Percentiles rank a stretch among this genome's conserved stretches.
These are phyloP conservation scores for Pyxicephalus adspersus DNA, from an alignment of 2,113 vertebrate species.

Conservation along the genomic window DNA sequence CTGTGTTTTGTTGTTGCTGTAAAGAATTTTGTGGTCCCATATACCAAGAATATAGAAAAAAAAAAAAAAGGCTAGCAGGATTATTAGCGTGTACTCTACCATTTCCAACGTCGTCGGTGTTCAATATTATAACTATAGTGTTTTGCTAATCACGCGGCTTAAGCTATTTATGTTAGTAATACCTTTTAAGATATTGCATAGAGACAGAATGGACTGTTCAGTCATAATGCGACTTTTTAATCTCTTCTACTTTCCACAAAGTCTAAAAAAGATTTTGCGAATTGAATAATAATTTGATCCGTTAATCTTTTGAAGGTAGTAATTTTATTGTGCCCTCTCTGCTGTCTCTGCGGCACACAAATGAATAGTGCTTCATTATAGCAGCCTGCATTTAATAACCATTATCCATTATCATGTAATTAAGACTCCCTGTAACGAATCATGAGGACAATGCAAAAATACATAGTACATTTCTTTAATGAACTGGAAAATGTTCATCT, in stretches of 20 bases:
- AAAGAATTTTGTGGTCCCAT: too few relatives aligned
- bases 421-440: conserved; percentile 98
- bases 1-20: too few relatives aligned
- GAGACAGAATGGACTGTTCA: conserved; percentile 80
- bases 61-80: too few relatives aligned
- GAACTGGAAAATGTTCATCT: conserved; percentile 99
- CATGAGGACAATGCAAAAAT: conserved; percentile 95
- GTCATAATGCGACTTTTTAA: conserved; percentile 89
- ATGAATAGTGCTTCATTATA: conserved; percentile 99
- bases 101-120: background rate
- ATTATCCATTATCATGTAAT: conserved; percentile 99
- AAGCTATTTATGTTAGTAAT: conserved; percentile 84
- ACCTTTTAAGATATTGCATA: conserved; percentile 83
- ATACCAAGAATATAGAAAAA: too few relatives aligned
- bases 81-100: too few relatives aligned
- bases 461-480: conserved; percentile 98
- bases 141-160: conserved; percentile 89
- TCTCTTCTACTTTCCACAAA: conserved; percentile 92
- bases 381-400: conserved; percentile 97
- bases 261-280: conserved; percentile 97
- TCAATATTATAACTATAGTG: conserved; percentile 53
- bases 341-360: conserved; percentile 84
- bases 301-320: conserved; percentile 96
- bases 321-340: conserved; percentile 90
- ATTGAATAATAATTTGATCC: conserved; percentile 99